These are phyloP conservation scores for Pollimyrus isidori DNA, from an alignment of 2,113 vertebrate species.

Conservation along the genomic window DNA sequence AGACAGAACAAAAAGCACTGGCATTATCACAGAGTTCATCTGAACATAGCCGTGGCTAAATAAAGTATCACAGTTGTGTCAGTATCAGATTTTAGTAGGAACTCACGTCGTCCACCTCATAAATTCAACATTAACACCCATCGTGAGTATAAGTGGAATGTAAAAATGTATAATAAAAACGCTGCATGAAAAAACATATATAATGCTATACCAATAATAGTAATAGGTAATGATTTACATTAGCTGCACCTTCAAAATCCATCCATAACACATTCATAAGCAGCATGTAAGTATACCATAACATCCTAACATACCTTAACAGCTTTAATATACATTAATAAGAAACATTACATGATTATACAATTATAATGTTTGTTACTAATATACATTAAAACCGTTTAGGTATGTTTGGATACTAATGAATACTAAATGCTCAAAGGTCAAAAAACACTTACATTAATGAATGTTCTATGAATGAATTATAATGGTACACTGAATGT, in stretches of 20 bases:
- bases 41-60: not conserved
- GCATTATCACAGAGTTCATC: not conserved
- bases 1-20: slow-evolving; percentile 1
- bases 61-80: not conserved
- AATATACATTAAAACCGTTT: not conserved
- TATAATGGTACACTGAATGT: not conserved
- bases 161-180: not conserved
- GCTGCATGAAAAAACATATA: not conserved
- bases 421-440: too few species aligned
- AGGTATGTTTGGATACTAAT: not conserved
- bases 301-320: too few species aligned
- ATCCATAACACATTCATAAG: not conserved
- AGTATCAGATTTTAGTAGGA: not conserved
- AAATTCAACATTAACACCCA: not conserved
- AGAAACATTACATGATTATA: too few species aligned
- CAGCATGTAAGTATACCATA: too few species aligned
- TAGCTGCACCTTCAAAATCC: not conserved
- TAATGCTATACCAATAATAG: not conserved
- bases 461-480: not conserved
- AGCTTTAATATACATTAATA: too few species aligned
- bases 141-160: not conserved
- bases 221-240: not conserved
- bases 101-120: not conserved
- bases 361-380: not conserved
- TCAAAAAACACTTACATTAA: not conserved